Percentiles rank a stretch among this genome's conserved stretches.
Evolutionary conservation across 2,113 vertebrate species (phyloP).

Genomic region (Ammodytes marinus): DNA sequence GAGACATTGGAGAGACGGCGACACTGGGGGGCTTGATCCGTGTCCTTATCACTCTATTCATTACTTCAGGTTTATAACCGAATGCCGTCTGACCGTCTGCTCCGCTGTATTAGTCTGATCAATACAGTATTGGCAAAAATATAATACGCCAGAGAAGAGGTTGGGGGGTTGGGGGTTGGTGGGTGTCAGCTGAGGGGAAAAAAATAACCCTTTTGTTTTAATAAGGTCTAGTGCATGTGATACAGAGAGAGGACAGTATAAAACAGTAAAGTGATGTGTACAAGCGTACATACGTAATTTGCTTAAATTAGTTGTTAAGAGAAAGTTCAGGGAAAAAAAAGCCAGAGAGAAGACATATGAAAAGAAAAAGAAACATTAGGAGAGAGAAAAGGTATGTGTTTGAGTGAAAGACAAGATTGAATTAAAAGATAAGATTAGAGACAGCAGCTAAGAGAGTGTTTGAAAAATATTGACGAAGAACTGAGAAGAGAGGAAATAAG

Average conservation of each 20-base stretch:
- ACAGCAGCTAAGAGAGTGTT: neutral
- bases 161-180: neutral
- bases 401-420: too few species aligned
- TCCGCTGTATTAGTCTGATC: slow-evolving; percentile 43
- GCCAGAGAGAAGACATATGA: too few species aligned
- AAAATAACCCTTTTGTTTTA: neutral
- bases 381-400: too few species aligned
- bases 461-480: neutral
- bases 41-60: slow-evolving; percentile 55
- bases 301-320: neutral
- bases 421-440: too few species aligned
- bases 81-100: slow-evolving; percentile 23
- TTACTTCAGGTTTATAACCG: slow-evolving; percentile 38
- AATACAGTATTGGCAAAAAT: slow-evolving; percentile 46
- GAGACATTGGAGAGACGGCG: slow-evolving; percentile 16
- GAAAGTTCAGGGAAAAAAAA: too few species aligned
- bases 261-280: neutral
- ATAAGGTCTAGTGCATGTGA: neutral
- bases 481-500: too few species aligned
- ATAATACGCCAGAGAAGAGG: neutral
- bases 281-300: neutral
- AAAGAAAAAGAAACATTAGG: neutral
- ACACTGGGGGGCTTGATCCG: slow-evolving; percentile 14
- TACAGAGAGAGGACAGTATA: neutral
- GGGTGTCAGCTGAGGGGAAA: neutral